Evolutionary conservation across 2,797 vertebrate genomes (phyloP).

Genomic region (Aldrovandia affinis): DNA sequence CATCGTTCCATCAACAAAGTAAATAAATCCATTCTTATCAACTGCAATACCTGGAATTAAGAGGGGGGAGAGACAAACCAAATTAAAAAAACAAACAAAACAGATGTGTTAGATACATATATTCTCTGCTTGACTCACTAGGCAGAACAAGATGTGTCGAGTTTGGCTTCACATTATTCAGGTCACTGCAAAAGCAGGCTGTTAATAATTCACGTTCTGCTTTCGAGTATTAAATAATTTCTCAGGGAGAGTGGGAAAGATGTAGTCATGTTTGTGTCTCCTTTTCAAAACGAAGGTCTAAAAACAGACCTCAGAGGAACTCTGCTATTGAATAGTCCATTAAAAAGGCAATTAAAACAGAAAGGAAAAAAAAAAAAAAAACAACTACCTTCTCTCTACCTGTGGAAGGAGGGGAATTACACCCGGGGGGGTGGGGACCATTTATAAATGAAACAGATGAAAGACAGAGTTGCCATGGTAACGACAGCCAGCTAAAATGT

Average conservation of each 20-base stretch:
- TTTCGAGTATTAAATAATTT: slow-evolving; percentile 79
- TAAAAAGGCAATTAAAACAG: slow-evolving; percentile 47
- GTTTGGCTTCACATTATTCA: slow-evolving; percentile 80
- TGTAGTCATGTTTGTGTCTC: slow-evolving; percentile 60
- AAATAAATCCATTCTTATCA: slow-evolving; percentile 94
- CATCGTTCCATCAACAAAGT: slow-evolving; percentile 96
- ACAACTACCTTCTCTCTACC: slow-evolving; percentile 61
- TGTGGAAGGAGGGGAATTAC: slow-evolving; percentile 62
- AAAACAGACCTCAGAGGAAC: slow-evolving; percentile 52
- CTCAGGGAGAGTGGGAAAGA: slow-evolving; percentile 74
- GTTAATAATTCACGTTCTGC: slow-evolving; percentile 78
- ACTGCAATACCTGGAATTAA: slow-evolving; percentile 83
- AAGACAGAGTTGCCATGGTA: slow-evolving; percentile 71
- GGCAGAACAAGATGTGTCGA: slow-evolving; percentile 71
- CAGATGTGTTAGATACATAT: slow-evolving; percentile 53
- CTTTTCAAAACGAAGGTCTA: slow-evolving; percentile 51
- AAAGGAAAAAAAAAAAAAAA: slow-evolving; percentile 44
- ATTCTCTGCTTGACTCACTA: slow-evolving; percentile 68
- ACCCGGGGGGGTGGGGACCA: slow-evolving; percentile 62
- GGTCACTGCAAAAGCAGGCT: slow-evolving; percentile 80
- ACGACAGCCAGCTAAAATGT: slow-evolving; percentile 65
- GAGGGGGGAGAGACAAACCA: slow-evolving; percentile 40
- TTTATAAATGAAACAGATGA: slow-evolving; percentile 68
- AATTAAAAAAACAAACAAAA: slow-evolving; percentile 41
- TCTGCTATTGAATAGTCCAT: slow-evolving; percentile 53